These are phyloP conservation scores for Serinus canaria DNA, from an alignment of 2,113 vertebrate species.

Conservation along the genomic window DNA sequence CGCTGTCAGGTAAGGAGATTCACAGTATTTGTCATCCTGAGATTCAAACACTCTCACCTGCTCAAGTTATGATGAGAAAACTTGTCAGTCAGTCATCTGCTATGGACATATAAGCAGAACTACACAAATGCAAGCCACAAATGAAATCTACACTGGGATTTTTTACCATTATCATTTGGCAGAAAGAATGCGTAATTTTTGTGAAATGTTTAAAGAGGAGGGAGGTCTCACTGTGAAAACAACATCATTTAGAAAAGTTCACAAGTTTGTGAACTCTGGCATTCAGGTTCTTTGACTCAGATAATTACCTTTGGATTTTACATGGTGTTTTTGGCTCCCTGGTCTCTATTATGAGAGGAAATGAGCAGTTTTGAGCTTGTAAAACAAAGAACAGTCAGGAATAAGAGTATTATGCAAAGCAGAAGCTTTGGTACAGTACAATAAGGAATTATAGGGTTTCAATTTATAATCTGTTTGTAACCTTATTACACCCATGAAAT, in stretches of 20 bases:
- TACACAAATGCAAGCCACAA: neutral
- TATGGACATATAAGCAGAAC: neutral
- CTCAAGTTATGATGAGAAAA: neutral
- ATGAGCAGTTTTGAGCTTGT: slow-evolving; percentile 62
- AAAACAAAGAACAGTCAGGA: slow-evolving; percentile 68
- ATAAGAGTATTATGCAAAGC: slow-evolving; percentile 74
- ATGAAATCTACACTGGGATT: neutral
- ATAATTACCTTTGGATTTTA: slow-evolving; percentile 67
- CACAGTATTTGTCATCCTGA: neutral
- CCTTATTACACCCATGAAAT: slow-evolving; percentile 73
- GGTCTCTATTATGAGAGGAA: slow-evolving; percentile 48
- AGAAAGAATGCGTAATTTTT: neutral
- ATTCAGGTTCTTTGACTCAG: slow-evolving; percentile 50
- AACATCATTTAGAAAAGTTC: neutral
- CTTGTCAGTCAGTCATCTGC: neutral
- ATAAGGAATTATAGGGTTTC: slow-evolving; percentile 71
- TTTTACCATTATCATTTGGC: neutral
- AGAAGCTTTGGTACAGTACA: slow-evolving; percentile 66
- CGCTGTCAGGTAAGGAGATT: neutral
- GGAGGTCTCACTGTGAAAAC: neutral
- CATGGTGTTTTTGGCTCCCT: slow-evolving; percentile 51
- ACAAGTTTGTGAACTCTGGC: slow-evolving; percentile 45
- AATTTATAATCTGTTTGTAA: slow-evolving; percentile 74
- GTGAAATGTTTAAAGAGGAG: neutral
- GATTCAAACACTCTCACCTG: neutral